phyloP scores from a whole-genome alignment of 1,140 invertebrate genomes.

The Lepeophtheirus salmonis region DNA sequence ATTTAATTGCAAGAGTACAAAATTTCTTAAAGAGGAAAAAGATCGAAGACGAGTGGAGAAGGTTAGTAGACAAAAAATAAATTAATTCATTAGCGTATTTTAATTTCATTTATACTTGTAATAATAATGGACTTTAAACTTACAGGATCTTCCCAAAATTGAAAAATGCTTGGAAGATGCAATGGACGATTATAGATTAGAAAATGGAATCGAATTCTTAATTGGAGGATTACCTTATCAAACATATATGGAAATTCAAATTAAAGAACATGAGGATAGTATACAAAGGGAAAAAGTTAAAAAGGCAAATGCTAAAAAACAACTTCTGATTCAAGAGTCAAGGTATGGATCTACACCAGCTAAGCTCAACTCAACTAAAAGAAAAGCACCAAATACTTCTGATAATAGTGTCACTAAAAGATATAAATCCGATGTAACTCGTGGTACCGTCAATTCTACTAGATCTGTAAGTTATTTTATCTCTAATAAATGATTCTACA shows the following conservation, averaged over 20 bases:
- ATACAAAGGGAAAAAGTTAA: neutral
- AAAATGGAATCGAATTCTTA: neutral
- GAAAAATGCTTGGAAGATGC: neutral
- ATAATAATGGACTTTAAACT: neutral
- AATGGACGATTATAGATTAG: neutral
- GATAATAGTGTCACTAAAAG: neutral
- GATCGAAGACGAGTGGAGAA: slow-evolving; percentile 44
- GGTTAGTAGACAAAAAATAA: neutral
- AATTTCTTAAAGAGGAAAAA: slow-evolving; percentile 58
- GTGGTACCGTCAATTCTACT: neutral
- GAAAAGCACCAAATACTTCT: neutral
- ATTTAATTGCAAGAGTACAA: slow-evolving; percentile 60
- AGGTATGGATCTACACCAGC: neutral
- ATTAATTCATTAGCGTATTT: neutral
- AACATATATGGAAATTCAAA: neutral
- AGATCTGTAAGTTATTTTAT: neutral
- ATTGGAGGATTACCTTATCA: neutral
- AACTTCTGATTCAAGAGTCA: neutral
- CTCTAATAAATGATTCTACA: too few species aligned
- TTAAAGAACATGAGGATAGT: neutral
- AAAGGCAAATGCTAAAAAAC: neutral
- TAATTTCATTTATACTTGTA: too few species aligned
- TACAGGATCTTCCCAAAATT: neutral
- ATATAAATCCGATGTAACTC: neutral
- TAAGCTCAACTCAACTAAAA: neutral